Conservation (phyloP, 2,797 vertebrate species). For the Sebastes goodei region DNA sequence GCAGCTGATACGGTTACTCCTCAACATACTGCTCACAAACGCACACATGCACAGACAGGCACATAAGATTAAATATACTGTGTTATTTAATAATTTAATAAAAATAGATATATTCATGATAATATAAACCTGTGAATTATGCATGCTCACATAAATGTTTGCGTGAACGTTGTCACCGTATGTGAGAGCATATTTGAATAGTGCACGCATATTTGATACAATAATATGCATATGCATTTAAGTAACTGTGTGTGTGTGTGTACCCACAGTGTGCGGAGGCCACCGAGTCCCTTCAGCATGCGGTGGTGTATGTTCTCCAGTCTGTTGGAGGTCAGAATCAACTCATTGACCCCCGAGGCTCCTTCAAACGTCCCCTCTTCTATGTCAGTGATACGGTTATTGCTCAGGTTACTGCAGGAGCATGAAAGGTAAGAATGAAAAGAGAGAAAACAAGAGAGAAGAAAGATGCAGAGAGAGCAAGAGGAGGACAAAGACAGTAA, state of each 20-base stretch:
- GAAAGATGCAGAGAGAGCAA: not conserved
- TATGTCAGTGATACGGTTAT: conserved; percentile 98
- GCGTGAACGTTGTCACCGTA: not conserved
- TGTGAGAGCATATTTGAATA: conserved; percentile 27
- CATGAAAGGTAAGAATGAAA: conserved; percentile 1
- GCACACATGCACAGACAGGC: conserved; percentile 22
- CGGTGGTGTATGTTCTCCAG: conserved; percentile 91
- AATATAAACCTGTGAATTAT: conserved; percentile 16
- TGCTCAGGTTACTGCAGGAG: conserved; percentile 91
- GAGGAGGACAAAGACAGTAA: conserved; percentile 20
- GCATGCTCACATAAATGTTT: conserved; percentile 3
- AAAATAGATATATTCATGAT: not conserved
- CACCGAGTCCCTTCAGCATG: conserved; percentile 94
- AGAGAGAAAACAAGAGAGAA: not conserved
- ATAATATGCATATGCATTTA: conserved; percentile 13
- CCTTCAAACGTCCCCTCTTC: conserved; percentile 98
- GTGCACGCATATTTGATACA: not conserved
- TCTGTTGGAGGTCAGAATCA: conserved; percentile 94
- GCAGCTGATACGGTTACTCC: conserved; percentile 96
- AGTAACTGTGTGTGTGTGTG: conserved; percentile 39
- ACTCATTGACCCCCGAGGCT: conserved; percentile 92
- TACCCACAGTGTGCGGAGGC: conserved; percentile 96
- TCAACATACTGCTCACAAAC: conserved; percentile 88
- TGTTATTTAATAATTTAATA: not conserved
- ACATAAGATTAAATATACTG: not conserved